phyloP scores from a whole-genome alignment of 2,888 invertebrate genomes.

The Serrognathus titanus region DNA sequence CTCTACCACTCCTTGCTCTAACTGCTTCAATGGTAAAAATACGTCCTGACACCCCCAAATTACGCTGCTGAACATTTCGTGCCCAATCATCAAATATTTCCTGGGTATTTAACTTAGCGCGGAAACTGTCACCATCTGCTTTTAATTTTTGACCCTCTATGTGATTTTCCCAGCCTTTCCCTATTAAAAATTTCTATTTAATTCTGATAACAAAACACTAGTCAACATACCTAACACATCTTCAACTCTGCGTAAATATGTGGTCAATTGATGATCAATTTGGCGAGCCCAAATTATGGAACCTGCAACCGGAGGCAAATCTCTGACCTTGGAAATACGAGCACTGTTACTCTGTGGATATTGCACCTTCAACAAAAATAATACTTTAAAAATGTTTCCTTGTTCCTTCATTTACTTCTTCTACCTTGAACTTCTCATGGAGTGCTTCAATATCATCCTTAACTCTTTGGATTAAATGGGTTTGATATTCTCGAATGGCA shows the following conservation, averaged over 20 bases:
- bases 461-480: conserved; percentile 96
- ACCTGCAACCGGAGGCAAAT: conserved; percentile 95
- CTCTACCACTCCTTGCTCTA: conserved; percentile 72
- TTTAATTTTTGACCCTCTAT: conserved; percentile 98
- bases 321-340: conserved; percentile 84
- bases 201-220: neutral
- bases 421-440: conserved; percentile 96
- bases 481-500: conserved; percentile 98
- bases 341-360: conserved; percentile 94
- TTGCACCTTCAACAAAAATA: conserved; percentile 65
- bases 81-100: conserved; percentile 99
- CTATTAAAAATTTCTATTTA: conserved; percentile 43
- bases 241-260: conserved; percentile 94
- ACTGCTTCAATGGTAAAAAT: conserved; percentile 91
- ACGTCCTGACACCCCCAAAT: conserved; percentile 88
- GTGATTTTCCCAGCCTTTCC: conserved; percentile 98
- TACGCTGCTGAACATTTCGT: conserved; percentile 87
- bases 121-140: conserved; percentile 96
- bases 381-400: neutral
- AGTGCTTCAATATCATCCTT: conserved; percentile 98
- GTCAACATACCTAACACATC: conserved; percentile 78
- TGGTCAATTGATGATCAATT: conserved; percentile 95
- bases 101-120: conserved; percentile 91
- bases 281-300: conserved; percentile 99
- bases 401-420: neutral